phyloP scores from a whole-genome alignment of 1,140 invertebrate genomes.

The Listronotus oregonensis region DNA sequence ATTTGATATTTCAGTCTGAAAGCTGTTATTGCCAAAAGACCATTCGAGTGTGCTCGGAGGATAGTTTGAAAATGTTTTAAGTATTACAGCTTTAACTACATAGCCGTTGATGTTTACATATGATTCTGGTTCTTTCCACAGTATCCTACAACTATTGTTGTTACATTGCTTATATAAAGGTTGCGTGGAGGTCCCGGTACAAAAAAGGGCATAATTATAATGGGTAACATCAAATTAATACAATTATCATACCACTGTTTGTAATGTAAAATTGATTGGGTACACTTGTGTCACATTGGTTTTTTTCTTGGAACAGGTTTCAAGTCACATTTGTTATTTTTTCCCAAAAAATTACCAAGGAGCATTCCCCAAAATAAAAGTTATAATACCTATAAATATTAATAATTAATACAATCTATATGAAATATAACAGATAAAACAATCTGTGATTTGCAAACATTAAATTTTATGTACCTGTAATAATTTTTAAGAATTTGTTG shows the following conservation, averaged over 20 bases:
- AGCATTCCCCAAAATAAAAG: slow-evolving; percentile 39
- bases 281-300: slow-evolving; percentile 1
- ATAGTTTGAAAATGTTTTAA: slow-evolving; percentile 47
- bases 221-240: background rate
- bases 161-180: slow-evolving; percentile 46
- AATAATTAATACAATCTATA: slow-evolving; percentile 16
- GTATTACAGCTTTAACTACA: slow-evolving; percentile 43
- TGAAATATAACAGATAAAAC: background rate
- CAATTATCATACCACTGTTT: slow-evolving; percentile 41
- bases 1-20: slow-evolving; percentile 42
- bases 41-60: slow-evolving; percentile 34
- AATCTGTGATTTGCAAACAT: no score
- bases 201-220: slow-evolving; percentile 31
- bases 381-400: slow-evolving; percentile 26
- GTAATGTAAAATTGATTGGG: slow-evolving; percentile 40
- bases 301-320: slow-evolving; percentile 36
- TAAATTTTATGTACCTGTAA: slow-evolving; percentile 44
- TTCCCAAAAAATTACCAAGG: slow-evolving; percentile 48
- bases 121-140: slow-evolving; percentile 49
- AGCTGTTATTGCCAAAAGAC: slow-evolving; percentile 49
- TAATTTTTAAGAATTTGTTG: slow-evolving; percentile 39
- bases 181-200: slow-evolving; percentile 49
- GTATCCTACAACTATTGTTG: slow-evolving; percentile 43
- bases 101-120: slow-evolving; percentile 46
- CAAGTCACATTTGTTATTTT: slow-evolving; percentile 43